Percentiles rank a stretch among this genome's conserved stretches.
phyloP scores from a whole-genome alignment of 2,797 vertebrate genomes.

The Eptatretus atami region DNA sequence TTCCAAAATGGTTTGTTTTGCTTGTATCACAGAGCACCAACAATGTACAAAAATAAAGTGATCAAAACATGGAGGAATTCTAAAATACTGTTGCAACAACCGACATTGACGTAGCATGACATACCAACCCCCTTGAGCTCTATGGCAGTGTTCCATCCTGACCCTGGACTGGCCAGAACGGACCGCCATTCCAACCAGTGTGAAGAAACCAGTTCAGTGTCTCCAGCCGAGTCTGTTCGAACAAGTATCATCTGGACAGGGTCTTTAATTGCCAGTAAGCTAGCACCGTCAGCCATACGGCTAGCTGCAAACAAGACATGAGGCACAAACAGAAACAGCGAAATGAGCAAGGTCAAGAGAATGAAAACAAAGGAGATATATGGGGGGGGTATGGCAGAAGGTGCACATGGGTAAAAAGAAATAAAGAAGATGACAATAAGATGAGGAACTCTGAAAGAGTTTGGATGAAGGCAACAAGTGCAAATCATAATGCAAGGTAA shows the following conservation, averaged over 20 bases:
- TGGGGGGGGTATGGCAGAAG: background rate
- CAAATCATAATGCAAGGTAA: no score
- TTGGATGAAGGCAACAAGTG: no score
- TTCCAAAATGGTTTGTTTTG: no score
- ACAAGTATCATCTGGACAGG: conserved; percentile 68
- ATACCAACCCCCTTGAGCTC: conserved; percentile 85
- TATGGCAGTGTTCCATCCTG: conserved; percentile 30
- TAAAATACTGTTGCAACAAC: no score
- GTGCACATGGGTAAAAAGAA: background rate
- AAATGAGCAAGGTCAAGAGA: background rate
- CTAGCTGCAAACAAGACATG: no score
- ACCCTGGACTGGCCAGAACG: conserved; percentile 32
- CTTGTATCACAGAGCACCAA: no score
- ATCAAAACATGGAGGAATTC: no score
- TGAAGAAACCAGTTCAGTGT: conserved; percentile 51
- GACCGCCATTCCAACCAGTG: conserved; percentile 75
- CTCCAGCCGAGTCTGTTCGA: conserved; percentile 37
- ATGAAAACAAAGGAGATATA: background rate
- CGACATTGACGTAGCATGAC: conserved; percentile 10
- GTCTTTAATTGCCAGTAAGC: conserved; percentile 68
- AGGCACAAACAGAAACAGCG: background rate
- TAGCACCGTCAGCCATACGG: conserved; percentile 43
- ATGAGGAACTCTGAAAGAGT: no score
- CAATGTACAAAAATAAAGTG: no score
- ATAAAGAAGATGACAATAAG: background rate